phyloP scores from a whole-genome alignment of 2,888 invertebrate genomes.

The Coenonympha arcania region DNA sequence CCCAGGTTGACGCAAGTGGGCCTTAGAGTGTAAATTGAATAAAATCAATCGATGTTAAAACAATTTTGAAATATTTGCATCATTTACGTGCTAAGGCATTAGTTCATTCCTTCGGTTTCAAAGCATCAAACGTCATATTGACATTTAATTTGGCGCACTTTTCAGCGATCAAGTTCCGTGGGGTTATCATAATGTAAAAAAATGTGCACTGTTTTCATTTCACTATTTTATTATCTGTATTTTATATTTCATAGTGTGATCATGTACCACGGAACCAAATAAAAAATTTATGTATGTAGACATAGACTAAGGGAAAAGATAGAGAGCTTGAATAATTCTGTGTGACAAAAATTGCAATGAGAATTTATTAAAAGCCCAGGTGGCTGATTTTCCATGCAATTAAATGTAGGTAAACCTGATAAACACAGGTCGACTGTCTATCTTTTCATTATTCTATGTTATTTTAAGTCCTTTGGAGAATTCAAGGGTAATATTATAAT shows the following conservation, averaged over 20 bases:
- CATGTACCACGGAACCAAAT: conserved; percentile 36
- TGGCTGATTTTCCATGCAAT: too few species aligned
- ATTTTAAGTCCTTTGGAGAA: conserved; percentile 39
- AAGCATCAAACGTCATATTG: conserved; percentile 20
- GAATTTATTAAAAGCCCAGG: too few species aligned
- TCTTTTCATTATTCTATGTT: neutral
- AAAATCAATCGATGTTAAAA: too few species aligned
- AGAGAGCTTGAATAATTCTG: neutral
- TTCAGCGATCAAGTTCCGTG: conserved; percentile 20
- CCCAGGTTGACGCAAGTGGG: too few species aligned
- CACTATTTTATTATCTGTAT: conserved; percentile 28
- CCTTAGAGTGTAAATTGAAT: too few species aligned
- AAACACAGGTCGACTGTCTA: neutral
- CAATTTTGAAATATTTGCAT: too few species aligned
- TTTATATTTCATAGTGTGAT: conserved; percentile 24
- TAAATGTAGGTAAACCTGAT: too few species aligned
- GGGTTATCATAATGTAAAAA: conserved; percentile 14
- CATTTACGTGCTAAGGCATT: too few species aligned
- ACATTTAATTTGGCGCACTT: conserved; percentile 26
- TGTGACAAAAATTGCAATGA: too few species aligned
- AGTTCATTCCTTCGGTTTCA: too few species aligned
- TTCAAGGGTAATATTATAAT: conserved; percentile 61
- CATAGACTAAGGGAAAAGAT: conserved; percentile 5
- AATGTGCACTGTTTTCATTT: conserved; percentile 20
- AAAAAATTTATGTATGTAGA: conserved; percentile 9